A percentile compares a stretch with the other conserved stretches of the same genome.
phyloP scores from a whole-genome alignment of 2,113 vertebrate species.

The Clarias gariepinus region DNA sequence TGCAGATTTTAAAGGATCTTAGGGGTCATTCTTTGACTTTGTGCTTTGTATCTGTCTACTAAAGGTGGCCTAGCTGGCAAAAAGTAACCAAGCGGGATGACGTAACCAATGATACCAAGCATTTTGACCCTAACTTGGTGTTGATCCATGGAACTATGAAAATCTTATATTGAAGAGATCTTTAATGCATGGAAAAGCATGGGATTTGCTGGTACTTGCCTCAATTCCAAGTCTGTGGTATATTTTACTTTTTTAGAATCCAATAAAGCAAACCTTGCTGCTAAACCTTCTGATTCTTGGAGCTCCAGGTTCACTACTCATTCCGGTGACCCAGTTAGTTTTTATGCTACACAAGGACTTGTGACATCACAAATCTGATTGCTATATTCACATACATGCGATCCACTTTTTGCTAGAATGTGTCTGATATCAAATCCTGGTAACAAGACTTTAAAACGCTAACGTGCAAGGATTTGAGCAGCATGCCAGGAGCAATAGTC shows the following conservation, averaged over 20 bases:
- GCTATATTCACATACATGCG: constrained; percentile 45
- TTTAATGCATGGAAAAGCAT: neutral
- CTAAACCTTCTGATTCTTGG: constrained; percentile 12
- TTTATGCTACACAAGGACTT: constrained; percentile 7
- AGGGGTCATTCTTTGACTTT: neutral
- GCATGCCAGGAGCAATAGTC: neutral
- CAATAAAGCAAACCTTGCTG: neutral
- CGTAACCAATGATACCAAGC: neutral
- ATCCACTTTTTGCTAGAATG: constrained; percentile 30
- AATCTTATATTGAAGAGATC: neutral
- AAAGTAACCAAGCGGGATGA: neutral
- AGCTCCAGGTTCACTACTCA: constrained; percentile 4
- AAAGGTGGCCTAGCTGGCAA: neutral
- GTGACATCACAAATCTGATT: constrained; percentile 41
- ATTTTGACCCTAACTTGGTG: neutral
- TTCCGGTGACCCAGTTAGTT: constrained; percentile 10
- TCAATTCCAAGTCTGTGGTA: neutral
- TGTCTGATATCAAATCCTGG: neutral
- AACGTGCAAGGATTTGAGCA: neutral
- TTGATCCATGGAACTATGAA: neutral
- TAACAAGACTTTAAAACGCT: neutral
- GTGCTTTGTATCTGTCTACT: neutral
- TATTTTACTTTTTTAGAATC: neutral
- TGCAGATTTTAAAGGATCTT: neutral
- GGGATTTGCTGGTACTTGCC: neutral